phyloP scores from a whole-genome alignment of 1,140 invertebrate genomes.

The Tetranychus cinnabarinus region DNA sequence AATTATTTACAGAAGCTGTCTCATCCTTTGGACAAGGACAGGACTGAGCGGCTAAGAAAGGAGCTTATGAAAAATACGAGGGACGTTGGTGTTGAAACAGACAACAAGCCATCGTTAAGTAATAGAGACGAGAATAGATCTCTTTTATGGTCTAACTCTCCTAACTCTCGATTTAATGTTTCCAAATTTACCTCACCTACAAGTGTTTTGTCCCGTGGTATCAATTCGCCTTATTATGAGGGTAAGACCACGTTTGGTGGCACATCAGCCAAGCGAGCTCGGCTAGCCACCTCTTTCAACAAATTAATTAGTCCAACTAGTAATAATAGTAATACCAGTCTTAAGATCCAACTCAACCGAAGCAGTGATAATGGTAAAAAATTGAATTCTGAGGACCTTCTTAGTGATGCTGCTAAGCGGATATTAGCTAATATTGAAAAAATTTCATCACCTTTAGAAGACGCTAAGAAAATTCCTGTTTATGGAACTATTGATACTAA shows the following conservation, averaged over 20 bases:
- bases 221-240: slow-evolving; percentile 44
- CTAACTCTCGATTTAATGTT: not conserved
- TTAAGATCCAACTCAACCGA: not conserved
- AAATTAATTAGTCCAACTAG: not conserved
- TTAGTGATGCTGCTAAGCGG: slow-evolving; percentile 21
- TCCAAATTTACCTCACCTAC: not conserved
- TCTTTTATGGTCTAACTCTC: not conserved
- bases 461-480: slow-evolving; percentile 18
- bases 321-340: not conserved
- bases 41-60: not conserved
- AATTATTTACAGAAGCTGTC: not conserved
- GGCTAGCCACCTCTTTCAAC: slow-evolving; percentile 15
- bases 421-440: slow-evolving; percentile 21
- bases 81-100: not conserved
- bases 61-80: not conserved
- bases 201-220: not conserved
- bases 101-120: not conserved
- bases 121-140: not conserved
- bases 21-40: not conserved
- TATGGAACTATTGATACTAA: not conserved
- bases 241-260: slow-evolving; percentile 57
- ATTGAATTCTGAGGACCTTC: slow-evolving; percentile 12
- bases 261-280: slow-evolving; percentile 31
- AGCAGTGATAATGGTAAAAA: not conserved
- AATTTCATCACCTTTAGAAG: slow-evolving; percentile 23